These are phyloP conservation scores for Okapia johnstoni DNA, from an alignment of 2,113 vertebrate species.

Conservation along the genomic window DNA sequence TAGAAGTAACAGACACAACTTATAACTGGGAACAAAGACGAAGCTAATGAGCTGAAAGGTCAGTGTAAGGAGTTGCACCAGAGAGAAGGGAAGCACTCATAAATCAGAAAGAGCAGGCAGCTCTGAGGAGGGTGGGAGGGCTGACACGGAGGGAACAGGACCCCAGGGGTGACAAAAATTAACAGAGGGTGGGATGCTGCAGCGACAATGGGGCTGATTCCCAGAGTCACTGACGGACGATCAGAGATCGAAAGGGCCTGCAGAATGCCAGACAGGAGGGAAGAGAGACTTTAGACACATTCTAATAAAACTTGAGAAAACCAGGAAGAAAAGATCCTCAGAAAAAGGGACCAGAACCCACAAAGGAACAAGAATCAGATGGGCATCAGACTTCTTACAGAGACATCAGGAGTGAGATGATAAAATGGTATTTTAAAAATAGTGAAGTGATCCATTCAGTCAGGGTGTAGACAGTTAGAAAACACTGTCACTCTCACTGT, in stretches of 20 bases:
- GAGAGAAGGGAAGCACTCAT: rapidly evolving
- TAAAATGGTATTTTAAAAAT: background rate
- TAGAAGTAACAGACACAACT: background rate
- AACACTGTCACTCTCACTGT: background rate
- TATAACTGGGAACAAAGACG: background rate
- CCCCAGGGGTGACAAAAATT: rapidly evolving
- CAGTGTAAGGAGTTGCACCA: background rate
- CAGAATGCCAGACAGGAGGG: background rate
- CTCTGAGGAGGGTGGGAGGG: rapidly evolving
- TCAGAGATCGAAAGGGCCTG: too few species aligned
- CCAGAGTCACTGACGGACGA: rapidly evolving
- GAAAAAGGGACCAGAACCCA: background rate
- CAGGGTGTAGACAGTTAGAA: background rate
- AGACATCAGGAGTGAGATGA: background rate
- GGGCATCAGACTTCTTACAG: background rate
- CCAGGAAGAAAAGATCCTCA: background rate
- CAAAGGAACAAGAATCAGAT: background rate
- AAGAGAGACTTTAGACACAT: background rate
- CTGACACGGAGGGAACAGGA: rapidly evolving
- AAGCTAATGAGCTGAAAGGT: background rate
- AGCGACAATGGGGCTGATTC: rapidly evolving
- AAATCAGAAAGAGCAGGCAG: rapidly evolving
- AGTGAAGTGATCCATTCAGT: background rate
- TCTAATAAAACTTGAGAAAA: background rate
- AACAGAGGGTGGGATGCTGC: rapidly evolving